These are phyloP conservation scores for Meandrina meandrites DNA, from an alignment of 92 coral and sea anemone species.

Conservation along the genomic window DNA sequence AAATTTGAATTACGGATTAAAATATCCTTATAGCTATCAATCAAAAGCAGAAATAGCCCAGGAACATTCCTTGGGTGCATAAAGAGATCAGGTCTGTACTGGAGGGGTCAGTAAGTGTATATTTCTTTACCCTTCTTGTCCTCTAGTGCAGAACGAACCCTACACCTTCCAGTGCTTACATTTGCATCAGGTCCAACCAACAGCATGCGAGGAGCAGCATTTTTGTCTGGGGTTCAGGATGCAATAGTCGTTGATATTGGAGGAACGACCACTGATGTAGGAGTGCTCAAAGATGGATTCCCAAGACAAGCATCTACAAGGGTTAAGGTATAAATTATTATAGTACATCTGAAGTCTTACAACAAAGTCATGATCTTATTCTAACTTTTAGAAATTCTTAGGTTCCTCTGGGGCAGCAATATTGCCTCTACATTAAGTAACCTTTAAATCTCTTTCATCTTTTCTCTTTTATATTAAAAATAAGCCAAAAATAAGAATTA, in stretches of 20 bases:
- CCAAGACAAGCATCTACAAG: conserved; percentile 92
- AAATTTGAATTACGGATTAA: too few species aligned
- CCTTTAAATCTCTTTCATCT: too few species aligned
- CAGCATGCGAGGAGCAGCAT: conserved; percentile 97
- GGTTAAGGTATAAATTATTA: conserved; percentile 61
- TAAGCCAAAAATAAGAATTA: too few species aligned
- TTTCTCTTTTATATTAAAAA: too few species aligned
- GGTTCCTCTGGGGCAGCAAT: too few species aligned
- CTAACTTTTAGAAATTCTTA: too few species aligned
- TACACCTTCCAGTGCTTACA: conserved; percentile 85
- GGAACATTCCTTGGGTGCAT: too few species aligned
- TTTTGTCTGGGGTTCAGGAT: conserved; percentile 74
- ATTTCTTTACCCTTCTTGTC: neutral
- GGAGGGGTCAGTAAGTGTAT: neutral
- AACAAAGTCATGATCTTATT: neutral
- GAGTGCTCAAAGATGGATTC: conserved; percentile 82
- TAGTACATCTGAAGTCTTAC: too few species aligned
- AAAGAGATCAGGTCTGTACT: too few species aligned
- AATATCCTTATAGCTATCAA: too few species aligned
- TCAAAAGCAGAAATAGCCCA: too few species aligned
- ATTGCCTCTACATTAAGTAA: too few species aligned
- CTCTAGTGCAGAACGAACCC: conserved; percentile 70
- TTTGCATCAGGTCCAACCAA: conserved; percentile 98
- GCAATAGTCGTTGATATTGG: conserved; percentile 97
- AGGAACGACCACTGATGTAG: conserved; percentile 91